A percentile compares a stretch with the other conserved stretches of the same genome.
These are phyloP conservation scores for Agrilus biguttatus DNA, from an alignment of 2,888 invertebrate genomes.

Conservation along the genomic window DNA sequence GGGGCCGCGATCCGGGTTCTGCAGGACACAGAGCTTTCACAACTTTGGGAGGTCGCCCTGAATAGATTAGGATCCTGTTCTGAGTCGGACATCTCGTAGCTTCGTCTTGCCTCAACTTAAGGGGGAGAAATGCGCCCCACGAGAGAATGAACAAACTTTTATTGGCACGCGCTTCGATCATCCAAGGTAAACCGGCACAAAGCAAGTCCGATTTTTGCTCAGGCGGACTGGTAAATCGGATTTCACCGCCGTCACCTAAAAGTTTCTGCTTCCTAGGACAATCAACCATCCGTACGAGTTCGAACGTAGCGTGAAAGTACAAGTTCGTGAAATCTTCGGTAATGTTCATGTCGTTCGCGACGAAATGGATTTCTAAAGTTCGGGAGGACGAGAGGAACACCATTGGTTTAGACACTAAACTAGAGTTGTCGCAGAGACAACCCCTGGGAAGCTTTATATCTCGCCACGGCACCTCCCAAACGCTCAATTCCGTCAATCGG, in stretches of 20 bases:
- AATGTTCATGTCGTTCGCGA: constrained; percentile 56
- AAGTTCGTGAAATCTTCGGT: constrained; percentile 71
- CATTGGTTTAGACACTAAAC: constrained; percentile 42
- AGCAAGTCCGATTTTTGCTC: constrained; percentile 44
- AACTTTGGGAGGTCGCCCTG: constrained; percentile 51
- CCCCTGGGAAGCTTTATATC: constrained; percentile 56
- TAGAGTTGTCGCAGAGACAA: constrained; percentile 66
- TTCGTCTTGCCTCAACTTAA: constrained; percentile 45
- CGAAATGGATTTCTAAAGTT: constrained; percentile 62
- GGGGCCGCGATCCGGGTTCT: constrained; percentile 47
- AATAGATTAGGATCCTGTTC: constrained; percentile 69
- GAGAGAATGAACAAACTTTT: constrained; percentile 68
- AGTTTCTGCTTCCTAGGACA: constrained; percentile 51
- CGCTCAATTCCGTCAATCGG: constrained; percentile 39
- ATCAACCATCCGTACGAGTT: constrained; percentile 47
- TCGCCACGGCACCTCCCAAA: constrained; percentile 59
- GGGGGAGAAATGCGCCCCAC: constrained; percentile 64
- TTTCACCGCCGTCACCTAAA: constrained; percentile 50
- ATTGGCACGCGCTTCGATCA: constrained; percentile 65
- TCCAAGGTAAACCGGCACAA: constrained; percentile 64
- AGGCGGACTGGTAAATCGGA: constrained; percentile 48
- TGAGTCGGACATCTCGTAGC: constrained; percentile 57
- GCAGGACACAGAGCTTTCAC: constrained; percentile 60
- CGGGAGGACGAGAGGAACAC: constrained; percentile 50
- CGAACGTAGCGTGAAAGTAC: constrained; percentile 61